Percentiles rank a stretch among this genome's conserved stretches.
phyloP scores from a whole-genome alignment of 35 echinoderm and acorn worm genomes.

The Hemicentrotus pulcherrimus region DNA sequence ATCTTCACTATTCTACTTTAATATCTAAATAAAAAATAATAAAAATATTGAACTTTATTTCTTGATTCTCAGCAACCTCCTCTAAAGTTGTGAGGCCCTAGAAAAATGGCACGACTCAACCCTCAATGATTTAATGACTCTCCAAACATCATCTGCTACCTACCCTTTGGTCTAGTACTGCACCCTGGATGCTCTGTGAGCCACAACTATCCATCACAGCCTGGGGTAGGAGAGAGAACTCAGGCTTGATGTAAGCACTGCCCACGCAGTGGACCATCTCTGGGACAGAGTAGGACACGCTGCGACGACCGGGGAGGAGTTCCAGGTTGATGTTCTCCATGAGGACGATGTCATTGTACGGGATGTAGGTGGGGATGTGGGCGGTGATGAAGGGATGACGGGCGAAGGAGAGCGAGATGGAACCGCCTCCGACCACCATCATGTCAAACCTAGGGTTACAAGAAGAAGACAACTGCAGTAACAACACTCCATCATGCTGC shows the following conservation, averaged over 20 bases:
- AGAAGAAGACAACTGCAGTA: not conserved
- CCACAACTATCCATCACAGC: conserved; percentile 33
- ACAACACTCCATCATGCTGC: not conserved
- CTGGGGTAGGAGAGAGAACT: conserved; percentile 47
- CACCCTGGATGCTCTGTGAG: conserved; percentile 47
- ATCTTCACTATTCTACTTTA: too few relatives aligned
- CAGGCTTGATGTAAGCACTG: conserved; percentile 50
- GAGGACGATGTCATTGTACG: conserved; percentile 64
- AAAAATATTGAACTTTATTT: too few relatives aligned
- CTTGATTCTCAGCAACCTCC: too few relatives aligned
- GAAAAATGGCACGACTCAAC: too few relatives aligned
- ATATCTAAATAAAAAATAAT: too few relatives aligned
- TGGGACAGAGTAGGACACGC: not conserved
- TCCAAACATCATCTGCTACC: not conserved
- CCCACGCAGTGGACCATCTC: conserved; percentile 50
- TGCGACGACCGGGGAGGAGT: not conserved
- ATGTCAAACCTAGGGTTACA: conserved; percentile 79
- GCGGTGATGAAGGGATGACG: conserved; percentile 60
- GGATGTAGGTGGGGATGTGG: conserved; percentile 61
- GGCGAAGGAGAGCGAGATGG: conserved; percentile 70
- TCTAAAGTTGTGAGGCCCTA: too few relatives aligned
- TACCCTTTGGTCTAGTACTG: conserved; percentile 79
- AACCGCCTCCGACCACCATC: conserved; percentile 74
- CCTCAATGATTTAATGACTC: too few relatives aligned
- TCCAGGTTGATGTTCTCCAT: conserved; percentile 68